Conservation (phyloP, 2,113 vertebrate genomes). For the Thymallus thymallus region DNA sequence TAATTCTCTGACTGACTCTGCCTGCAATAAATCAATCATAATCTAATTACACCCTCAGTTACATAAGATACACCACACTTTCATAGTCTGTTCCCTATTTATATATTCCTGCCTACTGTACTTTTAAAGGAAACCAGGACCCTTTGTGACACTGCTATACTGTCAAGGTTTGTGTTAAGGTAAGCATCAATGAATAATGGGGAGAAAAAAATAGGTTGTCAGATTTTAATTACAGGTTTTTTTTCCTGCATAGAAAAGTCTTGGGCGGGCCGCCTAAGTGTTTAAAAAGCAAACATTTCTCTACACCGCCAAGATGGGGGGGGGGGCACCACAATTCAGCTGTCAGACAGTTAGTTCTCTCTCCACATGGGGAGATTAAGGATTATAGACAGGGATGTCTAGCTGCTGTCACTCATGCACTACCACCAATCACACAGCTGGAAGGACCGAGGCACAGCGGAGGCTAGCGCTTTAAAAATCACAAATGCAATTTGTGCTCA, state of each 20-base stretch:
- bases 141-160: neutral
- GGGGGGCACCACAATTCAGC: too few species aligned
- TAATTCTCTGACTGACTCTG: too few species aligned
- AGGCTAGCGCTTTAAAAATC: neutral
- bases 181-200: too few species aligned
- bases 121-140: neutral
- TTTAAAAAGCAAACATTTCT: too few species aligned
- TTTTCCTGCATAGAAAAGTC: too few species aligned
- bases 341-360: constrained; percentile 10
- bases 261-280: too few species aligned
- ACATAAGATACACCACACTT: neutral
- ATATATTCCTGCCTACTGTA: neutral
- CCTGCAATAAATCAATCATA: neutral
- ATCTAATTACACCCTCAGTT: neutral
- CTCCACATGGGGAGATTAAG: neutral
- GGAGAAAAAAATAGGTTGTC: too few species aligned
- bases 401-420: neutral
- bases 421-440: neutral
- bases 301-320: too few species aligned
- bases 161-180: too few species aligned
- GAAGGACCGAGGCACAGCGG: neutral
- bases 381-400: neutral
- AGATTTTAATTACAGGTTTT: too few species aligned
- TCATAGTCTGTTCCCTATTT: neutral
- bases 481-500: neutral